phyloP scores from a whole-genome alignment of 30 jellyfish, hydroid and myxozoan species.

The Turritopsis rubra region DNA sequence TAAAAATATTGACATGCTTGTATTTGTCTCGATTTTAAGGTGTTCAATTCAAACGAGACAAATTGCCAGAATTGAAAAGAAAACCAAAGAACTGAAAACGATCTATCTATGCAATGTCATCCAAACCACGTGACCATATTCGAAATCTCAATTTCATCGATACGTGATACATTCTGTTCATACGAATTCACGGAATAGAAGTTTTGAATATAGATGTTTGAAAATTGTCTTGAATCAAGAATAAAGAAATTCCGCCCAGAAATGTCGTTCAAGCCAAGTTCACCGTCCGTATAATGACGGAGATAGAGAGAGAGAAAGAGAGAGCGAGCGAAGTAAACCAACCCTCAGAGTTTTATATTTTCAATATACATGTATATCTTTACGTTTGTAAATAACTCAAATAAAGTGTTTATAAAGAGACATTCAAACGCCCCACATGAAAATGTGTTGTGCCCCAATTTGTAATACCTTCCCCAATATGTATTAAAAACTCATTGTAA shows the following conservation, averaged over 20 bases:
- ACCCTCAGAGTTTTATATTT: too few relatives aligned
- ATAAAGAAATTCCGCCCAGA: too few relatives aligned
- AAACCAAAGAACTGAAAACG: not conserved
- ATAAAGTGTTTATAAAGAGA: not conserved
- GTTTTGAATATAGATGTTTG: too few relatives aligned
- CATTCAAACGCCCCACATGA: not conserved
- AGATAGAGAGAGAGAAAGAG: too few relatives aligned
- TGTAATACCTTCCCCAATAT: too few relatives aligned
- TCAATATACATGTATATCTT: too few relatives aligned
- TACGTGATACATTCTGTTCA: not conserved
- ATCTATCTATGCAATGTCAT: not conserved
- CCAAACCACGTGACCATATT: not conserved
- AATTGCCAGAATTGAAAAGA: not conserved
- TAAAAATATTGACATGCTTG: too few relatives aligned
- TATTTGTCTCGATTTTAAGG: not conserved
- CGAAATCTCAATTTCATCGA: not conserved
- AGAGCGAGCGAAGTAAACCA: too few relatives aligned
- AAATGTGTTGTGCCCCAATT: not conserved
- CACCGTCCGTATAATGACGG: too few relatives aligned
- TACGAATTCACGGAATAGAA: not conserved
- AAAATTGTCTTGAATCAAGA: too few relatives aligned
- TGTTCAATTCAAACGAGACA: slow-evolving; percentile 8
- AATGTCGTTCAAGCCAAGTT: too few relatives aligned
- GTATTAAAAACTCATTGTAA: too few relatives aligned
- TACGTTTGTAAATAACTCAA: not conserved